phyloP scores from a whole-genome alignment of 2,888 invertebrate species.

The Drosophila formosana region DNA sequence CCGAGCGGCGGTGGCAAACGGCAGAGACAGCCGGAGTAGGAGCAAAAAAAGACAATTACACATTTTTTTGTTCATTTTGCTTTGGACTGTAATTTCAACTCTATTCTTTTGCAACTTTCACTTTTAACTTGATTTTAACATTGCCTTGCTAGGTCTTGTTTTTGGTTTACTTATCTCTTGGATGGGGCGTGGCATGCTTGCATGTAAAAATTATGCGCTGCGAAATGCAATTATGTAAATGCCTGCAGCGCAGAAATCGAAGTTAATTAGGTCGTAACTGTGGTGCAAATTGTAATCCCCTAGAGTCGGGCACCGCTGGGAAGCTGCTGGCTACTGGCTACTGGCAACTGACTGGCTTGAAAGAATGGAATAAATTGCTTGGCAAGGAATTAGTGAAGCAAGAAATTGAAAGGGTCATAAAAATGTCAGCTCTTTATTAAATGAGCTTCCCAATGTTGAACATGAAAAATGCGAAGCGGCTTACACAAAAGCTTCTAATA shows the following conservation, averaged over 20 bases:
- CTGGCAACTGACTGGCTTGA: constrained; percentile 20
- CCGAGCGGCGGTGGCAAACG: constrained; percentile 17
- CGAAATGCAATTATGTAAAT: constrained; percentile 78
- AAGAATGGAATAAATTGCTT: constrained; percentile 52
- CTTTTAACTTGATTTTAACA: constrained; percentile 62
- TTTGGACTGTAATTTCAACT: constrained; percentile 54
- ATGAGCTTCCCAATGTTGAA: constrained; percentile 34
- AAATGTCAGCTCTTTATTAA: constrained; percentile 60
- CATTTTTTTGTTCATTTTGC: constrained; percentile 36
- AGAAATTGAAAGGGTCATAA: constrained; percentile 63
- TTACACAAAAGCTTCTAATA: constrained; percentile 25
- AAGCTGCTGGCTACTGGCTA: neutral
- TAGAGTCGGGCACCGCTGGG: constrained; percentile 12
- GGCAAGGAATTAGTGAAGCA: constrained; percentile 64
- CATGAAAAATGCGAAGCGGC: constrained; percentile 41
- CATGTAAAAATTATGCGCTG: constrained; percentile 63
- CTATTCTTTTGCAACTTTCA: constrained; percentile 56
- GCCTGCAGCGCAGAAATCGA: constrained; percentile 71
- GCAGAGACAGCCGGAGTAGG: neutral
- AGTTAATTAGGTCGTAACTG: constrained; percentile 77
- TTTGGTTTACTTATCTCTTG: constrained; percentile 38
- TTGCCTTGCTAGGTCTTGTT: constrained; percentile 25
- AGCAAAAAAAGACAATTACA: constrained; percentile 62
- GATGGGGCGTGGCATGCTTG: constrained; percentile 27
- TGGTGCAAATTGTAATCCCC: constrained; percentile 63